Evolutionary conservation across 2,888 invertebrate genomes (phyloP), one percentile per base, ranked within the genome.

Genomic region (Xylocampa areola): DNA sequence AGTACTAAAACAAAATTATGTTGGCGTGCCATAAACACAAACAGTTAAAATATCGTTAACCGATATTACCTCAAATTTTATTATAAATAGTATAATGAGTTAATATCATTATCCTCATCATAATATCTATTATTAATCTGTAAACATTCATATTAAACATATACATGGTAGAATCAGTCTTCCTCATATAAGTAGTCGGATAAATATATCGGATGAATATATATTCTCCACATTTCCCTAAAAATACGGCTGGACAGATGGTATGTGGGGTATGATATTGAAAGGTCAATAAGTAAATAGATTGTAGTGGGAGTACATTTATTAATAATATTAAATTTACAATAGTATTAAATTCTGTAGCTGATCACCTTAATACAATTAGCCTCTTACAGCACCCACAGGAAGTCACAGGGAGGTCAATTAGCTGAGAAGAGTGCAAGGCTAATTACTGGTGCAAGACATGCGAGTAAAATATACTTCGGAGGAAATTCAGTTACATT

Each of bases 351-450:
- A 7, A 49, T 27, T 7, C 44, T 33, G 27, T 29, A n/a, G 13
- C 4, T 21, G 14, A 35, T 47, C 8, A 25, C 58, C 17, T 27
- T 49, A 23, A 25, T 3, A 53, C 45, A 65, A 66, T 65, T 66
- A 60, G 37, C 41, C 41, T 27, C 44, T 33, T 40, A 35, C 45
- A 44, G 66, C 49, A 65, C 60, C 67, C 53, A 53, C 65, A 66
- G 53, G 53, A 66, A 41, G 60, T 39, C 53, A 65, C 41, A 36
- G 17, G 40, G 29, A 49, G 65, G 60, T 60, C 67, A 66, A 66
- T 65, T 65, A 60, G 49, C 10, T 49, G 29, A 33, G 25, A 16
- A 43, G 49, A 53, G 41, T 53, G 27, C 45, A 49, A 7, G 49
- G 44, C 59, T 53, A 50, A 58, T 51, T 39, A 44, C 39, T 44